Percentiles rank a stretch among this genome's conserved stretches.
phyloP scores from a whole-genome alignment of 1,140 invertebrate species.

The Hylaeus anthracinus region DNA sequence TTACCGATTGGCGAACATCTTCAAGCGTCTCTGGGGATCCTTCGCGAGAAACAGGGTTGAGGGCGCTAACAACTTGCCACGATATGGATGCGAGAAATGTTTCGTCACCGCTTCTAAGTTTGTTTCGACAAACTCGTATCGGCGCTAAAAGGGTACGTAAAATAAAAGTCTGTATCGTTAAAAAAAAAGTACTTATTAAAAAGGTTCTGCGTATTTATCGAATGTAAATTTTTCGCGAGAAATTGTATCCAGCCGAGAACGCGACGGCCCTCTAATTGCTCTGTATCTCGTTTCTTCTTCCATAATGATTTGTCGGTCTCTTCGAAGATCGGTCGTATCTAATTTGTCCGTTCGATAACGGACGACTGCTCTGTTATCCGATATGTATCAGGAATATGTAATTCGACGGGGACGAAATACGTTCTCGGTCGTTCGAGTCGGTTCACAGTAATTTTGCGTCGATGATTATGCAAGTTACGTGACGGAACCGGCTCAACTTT shows the following conservation, averaged over 20 bases:
- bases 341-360: conserved; percentile 33
- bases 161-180: no score
- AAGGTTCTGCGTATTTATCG: conserved; percentile 1
- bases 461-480: conserved; percentile 52
- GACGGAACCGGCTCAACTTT: conserved; percentile 46
- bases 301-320: background rate
- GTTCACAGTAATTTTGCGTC: background rate
- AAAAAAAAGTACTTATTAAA: background rate
- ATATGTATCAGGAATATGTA: conserved; percentile 33
- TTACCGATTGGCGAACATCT: conserved; percentile 18
- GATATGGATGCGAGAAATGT: no score
- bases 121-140: no score
- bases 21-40: background rate
- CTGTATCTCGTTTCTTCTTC: no score
- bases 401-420: background rate
- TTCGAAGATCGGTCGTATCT: conserved; percentile 4
- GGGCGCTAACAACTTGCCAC: background rate
- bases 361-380: background rate
- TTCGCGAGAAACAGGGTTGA: conserved; percentile 27
- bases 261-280: no score
- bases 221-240: no score
- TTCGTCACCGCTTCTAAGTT: no score
- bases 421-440: background rate
- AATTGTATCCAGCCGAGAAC: background rate
- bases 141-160: no score